phyloP scores from a whole-genome alignment of 2,888 invertebrate species.

The Aelia acuminata region DNA sequence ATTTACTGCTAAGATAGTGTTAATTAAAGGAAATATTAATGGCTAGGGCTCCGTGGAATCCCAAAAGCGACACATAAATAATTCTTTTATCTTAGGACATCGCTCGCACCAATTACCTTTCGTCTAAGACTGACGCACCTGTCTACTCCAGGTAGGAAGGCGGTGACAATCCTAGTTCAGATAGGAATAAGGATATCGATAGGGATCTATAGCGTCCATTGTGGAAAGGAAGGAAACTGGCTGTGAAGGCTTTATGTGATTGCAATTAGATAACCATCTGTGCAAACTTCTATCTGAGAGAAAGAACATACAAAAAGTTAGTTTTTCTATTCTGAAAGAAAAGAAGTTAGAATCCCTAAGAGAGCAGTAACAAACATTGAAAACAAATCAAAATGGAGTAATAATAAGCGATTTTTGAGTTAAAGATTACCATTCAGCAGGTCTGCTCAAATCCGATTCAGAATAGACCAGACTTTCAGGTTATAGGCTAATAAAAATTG shows the following conservation, averaged over 20 bases:
- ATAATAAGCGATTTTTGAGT: no score
- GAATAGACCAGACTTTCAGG: not conserved
- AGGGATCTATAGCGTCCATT: not conserved
- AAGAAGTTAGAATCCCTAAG: no score
- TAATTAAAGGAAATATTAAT: conserved; percentile 56
- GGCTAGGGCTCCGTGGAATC: conserved; percentile 38
- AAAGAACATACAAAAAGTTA: not conserved
- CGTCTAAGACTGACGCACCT: conserved; percentile 36
- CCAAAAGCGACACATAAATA: conserved; percentile 39
- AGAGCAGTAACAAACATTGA: no score
- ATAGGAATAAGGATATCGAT: not conserved
- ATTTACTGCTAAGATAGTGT: conserved; percentile 55
- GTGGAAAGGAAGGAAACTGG: not conserved
- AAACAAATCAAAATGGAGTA: no score
- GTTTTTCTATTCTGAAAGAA: not conserved
- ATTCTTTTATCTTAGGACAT: conserved; percentile 45
- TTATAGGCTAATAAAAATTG: not conserved
- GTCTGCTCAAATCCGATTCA: not conserved
- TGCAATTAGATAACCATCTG: not conserved
- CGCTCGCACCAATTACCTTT: conserved; percentile 47
- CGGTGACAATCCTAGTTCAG: conserved; percentile 5
- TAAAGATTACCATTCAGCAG: no score
- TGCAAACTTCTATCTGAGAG: not conserved
- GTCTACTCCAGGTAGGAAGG: conserved; percentile 8
- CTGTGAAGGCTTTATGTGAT: conserved; percentile 12